Conservation (phyloP, 2,113 vertebrate species). For the Halcyon senegalensis region DNA sequence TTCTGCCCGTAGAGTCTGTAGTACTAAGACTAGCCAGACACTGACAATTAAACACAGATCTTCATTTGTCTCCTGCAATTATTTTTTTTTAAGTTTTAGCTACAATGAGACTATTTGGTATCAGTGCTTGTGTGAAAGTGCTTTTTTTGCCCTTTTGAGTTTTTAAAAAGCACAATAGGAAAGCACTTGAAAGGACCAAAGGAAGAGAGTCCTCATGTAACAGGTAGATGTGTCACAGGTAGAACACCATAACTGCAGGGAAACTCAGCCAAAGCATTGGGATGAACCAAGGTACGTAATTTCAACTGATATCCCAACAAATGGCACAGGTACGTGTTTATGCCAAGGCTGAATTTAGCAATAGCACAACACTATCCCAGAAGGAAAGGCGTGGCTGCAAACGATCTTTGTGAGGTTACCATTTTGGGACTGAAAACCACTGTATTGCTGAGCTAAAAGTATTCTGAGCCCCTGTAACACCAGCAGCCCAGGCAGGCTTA, state of each 20-base stretch:
- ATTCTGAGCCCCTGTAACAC: background rate
- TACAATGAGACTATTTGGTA: background rate
- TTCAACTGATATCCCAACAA: background rate
- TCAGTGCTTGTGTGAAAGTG: accelerated
- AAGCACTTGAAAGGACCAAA: background rate
- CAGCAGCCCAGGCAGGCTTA: background rate
- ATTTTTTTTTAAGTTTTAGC: background rate
- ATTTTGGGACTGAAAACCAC: background rate
- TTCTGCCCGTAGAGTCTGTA: background rate
- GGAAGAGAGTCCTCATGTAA: background rate
- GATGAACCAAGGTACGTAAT: background rate
- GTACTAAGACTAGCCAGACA: background rate
- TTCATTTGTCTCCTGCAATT: background rate
- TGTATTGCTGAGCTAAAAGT: background rate
- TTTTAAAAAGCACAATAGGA: background rate
- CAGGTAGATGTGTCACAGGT: background rate
- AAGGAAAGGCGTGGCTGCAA: background rate
- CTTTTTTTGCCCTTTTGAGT: background rate
- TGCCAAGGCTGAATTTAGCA: background rate
- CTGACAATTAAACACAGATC: background rate
- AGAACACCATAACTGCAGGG: background rate
- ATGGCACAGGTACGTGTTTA: background rate
- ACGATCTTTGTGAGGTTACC: background rate
- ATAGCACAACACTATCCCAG: background rate
- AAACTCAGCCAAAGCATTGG: background rate